A percentile compares a stretch with the other conserved stretches of the same genome.
phyloP scores from a whole-genome alignment of 2,113 vertebrate species.

The Dryoscopus gambensis region DNA sequence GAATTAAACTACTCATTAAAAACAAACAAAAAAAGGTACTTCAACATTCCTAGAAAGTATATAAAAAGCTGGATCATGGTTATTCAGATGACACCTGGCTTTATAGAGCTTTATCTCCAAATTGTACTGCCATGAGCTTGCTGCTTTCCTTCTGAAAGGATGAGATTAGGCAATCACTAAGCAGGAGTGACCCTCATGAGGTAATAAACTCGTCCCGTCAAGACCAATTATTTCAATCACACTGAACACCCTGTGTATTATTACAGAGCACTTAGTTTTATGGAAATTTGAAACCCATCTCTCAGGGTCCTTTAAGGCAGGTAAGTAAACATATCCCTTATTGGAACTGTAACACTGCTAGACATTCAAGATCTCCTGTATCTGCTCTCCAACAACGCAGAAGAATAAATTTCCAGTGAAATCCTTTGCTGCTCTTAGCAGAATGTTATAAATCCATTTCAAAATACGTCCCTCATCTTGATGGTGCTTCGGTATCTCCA shows the following conservation, averaged over 20 bases:
- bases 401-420: neutral
- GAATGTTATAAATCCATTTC: neutral
- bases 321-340: neutral
- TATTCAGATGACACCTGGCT: neutral
- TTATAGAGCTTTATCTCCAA: neutral
- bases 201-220: neutral
- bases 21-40: neutral
- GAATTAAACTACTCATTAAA: neutral
- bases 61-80: neutral
- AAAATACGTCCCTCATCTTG: neutral
- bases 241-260: neutral
- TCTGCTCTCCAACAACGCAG: neutral
- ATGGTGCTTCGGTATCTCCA: neutral
- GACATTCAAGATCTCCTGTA: neutral
- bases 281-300: neutral
- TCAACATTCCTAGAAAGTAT: neutral
- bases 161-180: neutral
- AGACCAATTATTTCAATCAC: neutral
- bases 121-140: neutral
- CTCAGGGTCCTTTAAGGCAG: neutral
- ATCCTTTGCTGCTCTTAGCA: neutral
- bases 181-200: neutral
- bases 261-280: neutral
- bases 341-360: neutral
- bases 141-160: neutral